Evolutionary conservation across 2,113 vertebrate genomes (phyloP).

Genomic region (Toxostoma redivivum): DNA sequence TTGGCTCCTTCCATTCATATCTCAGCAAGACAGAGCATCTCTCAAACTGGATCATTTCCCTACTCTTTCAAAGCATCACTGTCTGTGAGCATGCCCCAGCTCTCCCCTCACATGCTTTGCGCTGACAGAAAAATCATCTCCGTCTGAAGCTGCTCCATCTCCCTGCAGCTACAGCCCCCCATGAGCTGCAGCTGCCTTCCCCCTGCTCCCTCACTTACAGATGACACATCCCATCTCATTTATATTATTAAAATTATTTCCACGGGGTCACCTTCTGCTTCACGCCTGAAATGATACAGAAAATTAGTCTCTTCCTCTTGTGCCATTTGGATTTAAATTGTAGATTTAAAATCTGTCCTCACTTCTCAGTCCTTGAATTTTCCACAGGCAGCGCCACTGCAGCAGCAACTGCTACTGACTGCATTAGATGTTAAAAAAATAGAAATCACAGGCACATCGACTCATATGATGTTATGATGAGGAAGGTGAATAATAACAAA

Average conservation of each 20-base stretch:
- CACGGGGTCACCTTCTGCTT: background rate
- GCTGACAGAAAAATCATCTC: background rate
- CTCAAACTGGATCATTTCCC: background rate
- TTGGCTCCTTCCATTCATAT: background rate
- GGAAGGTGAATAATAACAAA: background rate
- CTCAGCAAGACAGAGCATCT: background rate
- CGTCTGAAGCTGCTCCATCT: background rate
- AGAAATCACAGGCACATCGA: background rate
- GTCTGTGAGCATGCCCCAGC: background rate
- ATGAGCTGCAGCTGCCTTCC: background rate
- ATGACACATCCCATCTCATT: background rate
- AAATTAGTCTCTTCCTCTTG: background rate
- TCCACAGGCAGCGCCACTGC: background rate
- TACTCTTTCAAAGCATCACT: background rate
- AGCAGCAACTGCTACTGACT: background rate
- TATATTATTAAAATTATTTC: background rate
- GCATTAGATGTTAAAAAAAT: background rate
- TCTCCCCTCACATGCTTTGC: background rate
- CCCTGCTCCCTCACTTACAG: background rate
- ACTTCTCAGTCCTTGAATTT: background rate
- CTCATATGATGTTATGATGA: background rate
- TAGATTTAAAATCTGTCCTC: background rate
- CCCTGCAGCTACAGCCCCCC: background rate
- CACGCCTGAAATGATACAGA: background rate
- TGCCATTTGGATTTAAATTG: background rate